These are phyloP conservation scores for Epizoanthus illoricatus DNA, from an alignment of 92 coral and sea anemone genomes.

Conservation along the genomic window DNA sequence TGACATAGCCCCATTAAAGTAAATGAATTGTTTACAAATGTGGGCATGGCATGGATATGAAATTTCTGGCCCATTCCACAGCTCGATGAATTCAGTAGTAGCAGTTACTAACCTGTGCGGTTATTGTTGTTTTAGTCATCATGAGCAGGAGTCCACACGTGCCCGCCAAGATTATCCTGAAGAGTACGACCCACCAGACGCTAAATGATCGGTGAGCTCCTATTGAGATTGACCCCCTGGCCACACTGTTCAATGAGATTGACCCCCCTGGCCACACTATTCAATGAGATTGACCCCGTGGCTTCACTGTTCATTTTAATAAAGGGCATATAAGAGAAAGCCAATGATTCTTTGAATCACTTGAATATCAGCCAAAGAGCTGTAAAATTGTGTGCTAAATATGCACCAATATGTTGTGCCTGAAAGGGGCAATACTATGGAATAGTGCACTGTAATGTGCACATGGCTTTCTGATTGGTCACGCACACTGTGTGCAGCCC, in stretches of 20 bases:
- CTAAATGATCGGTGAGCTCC: slow-evolving; percentile 98
- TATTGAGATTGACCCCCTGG: slow-evolving; percentile 39
- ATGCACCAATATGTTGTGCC: slow-evolving; percentile 35
- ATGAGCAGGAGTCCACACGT: slow-evolving; percentile 58
- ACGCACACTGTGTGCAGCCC: slow-evolving; percentile 27
- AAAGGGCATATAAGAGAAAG: slow-evolving; percentile 37
- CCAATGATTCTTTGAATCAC: slow-evolving; percentile 25
- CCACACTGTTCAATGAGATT: not conserved
- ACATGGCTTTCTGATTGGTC: slow-evolving; percentile 32
- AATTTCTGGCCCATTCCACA: too few species aligned
- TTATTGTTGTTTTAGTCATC: slow-evolving; percentile 33
- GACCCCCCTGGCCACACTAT: too few species aligned
- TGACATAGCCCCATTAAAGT: too few species aligned
- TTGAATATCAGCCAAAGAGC: slow-evolving; percentile 37
- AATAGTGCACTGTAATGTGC: not conserved
- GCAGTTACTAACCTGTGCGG: not conserved
- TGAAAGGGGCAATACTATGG: slow-evolving; percentile 6
- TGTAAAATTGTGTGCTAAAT: slow-evolving; percentile 22
- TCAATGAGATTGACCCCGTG: slow-evolving; percentile 37
- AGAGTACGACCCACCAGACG: slow-evolving; percentile 95
- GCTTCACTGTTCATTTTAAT: slow-evolving; percentile 13
- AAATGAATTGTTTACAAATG: too few species aligned
- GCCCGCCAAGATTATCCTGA: slow-evolving; percentile 92
- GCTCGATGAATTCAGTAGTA: not conserved
- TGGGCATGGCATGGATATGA: too few species aligned